phyloP scores from a whole-genome alignment of 2,113 vertebrate genomes.

The Muntiacus muntjak region DNA sequence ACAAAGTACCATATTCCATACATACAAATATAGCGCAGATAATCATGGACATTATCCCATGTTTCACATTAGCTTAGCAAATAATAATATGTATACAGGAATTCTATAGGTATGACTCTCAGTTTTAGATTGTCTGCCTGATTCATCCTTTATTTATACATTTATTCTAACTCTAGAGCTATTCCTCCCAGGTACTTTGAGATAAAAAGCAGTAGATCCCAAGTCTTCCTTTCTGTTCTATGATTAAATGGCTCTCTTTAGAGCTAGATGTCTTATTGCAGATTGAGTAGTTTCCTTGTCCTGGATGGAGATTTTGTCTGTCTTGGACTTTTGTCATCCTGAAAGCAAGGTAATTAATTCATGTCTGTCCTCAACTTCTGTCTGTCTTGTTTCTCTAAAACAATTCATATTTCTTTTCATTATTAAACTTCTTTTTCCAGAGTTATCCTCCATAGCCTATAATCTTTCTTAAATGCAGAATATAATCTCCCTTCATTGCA shows the following conservation, averaged over 20 bases:
- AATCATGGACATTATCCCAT: neutral
- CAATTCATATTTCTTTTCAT: neutral
- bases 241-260: neutral
- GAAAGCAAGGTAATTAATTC: neutral
- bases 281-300: neutral
- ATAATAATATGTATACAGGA: neutral
- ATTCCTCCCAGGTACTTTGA: neutral
- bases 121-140: neutral
- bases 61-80: neutral
- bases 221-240: neutral
- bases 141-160: neutral
- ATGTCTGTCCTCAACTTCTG: neutral
- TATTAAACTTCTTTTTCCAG: neutral
- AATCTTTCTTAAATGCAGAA: neutral
- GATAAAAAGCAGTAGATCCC: neutral
- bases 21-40: neutral
- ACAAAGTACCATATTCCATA: neutral
- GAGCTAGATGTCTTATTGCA: neutral
- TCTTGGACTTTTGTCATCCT: neutral
- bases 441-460: neutral
- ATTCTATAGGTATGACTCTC: neutral
- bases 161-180: neutral
- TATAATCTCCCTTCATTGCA: neutral
- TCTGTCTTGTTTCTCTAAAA: neutral
- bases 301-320: neutral